phyloP scores from a whole-genome alignment of 2,113 vertebrate species.

The Plestiodon gilberti region DNA sequence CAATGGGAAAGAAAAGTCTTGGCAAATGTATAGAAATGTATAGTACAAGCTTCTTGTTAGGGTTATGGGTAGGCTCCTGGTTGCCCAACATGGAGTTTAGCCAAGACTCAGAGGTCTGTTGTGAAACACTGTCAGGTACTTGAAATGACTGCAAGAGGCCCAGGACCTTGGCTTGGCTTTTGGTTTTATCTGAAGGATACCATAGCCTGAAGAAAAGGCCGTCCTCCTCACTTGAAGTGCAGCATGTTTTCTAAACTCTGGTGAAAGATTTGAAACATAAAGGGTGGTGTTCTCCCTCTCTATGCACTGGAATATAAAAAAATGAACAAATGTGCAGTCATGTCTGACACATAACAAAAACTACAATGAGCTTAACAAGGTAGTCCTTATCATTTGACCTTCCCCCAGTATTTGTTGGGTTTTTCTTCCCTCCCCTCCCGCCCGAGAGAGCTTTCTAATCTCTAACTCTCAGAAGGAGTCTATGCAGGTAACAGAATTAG shows the following conservation, averaged over 20 bases:
- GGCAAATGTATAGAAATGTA: not conserved
- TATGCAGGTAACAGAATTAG: slow-evolving; percentile 26
- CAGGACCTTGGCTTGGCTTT: slow-evolving; percentile 37
- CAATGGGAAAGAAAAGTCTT: not conserved
- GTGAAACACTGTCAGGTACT: not conserved
- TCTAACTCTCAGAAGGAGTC: slow-evolving; percentile 6
- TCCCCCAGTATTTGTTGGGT: not conserved
- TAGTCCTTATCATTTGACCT: slow-evolving; percentile 9
- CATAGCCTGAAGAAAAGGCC: not conserved
- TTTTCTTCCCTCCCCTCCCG: not conserved
- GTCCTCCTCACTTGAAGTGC: not conserved
- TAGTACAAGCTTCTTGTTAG: rapidly evolving
- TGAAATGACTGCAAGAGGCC: not conserved
- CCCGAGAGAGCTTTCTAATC: not conserved
- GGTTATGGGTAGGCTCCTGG: not conserved
- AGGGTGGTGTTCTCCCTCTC: not conserved
- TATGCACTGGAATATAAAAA: not conserved
- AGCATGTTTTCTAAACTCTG: not conserved
- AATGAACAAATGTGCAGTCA: not conserved
- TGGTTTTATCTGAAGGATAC: slow-evolving; percentile 32
- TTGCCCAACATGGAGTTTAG: rapidly evolving
- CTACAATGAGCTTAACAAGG: not conserved
- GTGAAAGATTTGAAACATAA: not conserved
- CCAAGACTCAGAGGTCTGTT: not conserved
- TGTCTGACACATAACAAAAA: not conserved